Conservation (phyloP, 64 coral and sea anemone species). For the Acropora yongei region DNA sequence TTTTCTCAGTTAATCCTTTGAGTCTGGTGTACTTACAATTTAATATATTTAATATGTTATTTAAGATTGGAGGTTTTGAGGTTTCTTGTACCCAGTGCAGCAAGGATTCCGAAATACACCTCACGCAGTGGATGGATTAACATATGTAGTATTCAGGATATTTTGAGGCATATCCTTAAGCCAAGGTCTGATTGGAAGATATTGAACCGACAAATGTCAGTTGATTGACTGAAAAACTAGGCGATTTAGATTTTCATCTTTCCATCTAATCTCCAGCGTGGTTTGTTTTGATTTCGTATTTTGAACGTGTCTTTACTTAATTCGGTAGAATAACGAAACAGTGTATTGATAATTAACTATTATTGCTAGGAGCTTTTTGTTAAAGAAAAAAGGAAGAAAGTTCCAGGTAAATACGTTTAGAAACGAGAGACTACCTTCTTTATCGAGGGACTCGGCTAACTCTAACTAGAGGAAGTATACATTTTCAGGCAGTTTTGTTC, state of each 20-base stretch:
- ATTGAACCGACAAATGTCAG: neutral
- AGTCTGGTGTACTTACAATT: neutral
- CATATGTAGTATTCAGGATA: too few relatives aligned
- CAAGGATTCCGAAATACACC: too few relatives aligned
- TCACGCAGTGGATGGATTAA: too few relatives aligned
- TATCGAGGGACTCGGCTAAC: too few relatives aligned
- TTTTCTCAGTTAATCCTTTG: neutral
- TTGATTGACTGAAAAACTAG: neutral
- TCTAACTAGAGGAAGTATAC: too few relatives aligned
- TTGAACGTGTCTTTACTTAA: neutral
- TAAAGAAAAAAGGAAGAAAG: too few relatives aligned
- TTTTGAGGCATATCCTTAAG: neutral
- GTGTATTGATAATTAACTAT: too few relatives aligned
- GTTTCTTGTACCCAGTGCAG: neutral
- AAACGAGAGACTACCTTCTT: too few relatives aligned
- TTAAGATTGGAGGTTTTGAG: neutral
- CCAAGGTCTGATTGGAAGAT: neutral
- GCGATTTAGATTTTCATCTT: neutral
- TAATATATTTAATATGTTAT: neutral
- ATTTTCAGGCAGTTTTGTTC: too few relatives aligned
- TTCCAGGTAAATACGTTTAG: too few relatives aligned
- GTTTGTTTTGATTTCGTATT: neutral
- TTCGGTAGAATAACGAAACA: too few relatives aligned
- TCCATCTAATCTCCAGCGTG: neutral
- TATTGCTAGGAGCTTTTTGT: too few relatives aligned